Conservation (phyloP, 2,113 vertebrate species). For the Archocentrus centrarchus region DNA sequence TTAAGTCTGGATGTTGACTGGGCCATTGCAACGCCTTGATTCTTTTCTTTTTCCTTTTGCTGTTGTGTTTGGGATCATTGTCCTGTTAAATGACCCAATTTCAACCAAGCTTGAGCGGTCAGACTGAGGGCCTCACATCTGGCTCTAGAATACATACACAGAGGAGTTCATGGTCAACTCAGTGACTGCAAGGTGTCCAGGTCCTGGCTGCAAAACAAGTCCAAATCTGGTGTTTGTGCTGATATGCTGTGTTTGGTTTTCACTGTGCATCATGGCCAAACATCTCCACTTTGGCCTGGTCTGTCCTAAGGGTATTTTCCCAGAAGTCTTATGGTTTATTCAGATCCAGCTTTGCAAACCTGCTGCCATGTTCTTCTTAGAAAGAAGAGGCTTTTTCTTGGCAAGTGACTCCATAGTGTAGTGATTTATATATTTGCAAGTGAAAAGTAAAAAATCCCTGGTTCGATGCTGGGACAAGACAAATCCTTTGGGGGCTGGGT, state of each 20-base stretch:
- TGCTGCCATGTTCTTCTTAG: background rate
- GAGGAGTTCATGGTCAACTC: too few species aligned
- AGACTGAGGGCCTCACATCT: background rate
- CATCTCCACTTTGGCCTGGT: background rate
- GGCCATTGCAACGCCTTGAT: background rate
- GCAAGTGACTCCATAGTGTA: background rate
- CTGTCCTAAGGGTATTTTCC: background rate
- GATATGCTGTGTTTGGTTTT: background rate
- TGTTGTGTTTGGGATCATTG: background rate
- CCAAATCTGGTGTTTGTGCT: background rate
- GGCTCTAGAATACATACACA: background rate
- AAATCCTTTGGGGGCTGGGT: background rate
- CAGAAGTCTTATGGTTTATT: background rate
- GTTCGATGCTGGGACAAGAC: background rate
- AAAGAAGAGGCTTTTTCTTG: background rate
- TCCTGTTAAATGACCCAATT: background rate
- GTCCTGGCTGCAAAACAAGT: background rate
- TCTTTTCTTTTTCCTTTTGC: background rate
- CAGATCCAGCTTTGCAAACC: background rate
- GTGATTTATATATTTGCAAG: background rate
- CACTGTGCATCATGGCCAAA: background rate
- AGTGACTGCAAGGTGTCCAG: background rate
- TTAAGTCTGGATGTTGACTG: too few species aligned
- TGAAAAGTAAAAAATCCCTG: background rate
- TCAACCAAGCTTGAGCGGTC: background rate